Conservation (phyloP, 2,797 vertebrate genomes). For the Euthynnus affinis region DNA sequence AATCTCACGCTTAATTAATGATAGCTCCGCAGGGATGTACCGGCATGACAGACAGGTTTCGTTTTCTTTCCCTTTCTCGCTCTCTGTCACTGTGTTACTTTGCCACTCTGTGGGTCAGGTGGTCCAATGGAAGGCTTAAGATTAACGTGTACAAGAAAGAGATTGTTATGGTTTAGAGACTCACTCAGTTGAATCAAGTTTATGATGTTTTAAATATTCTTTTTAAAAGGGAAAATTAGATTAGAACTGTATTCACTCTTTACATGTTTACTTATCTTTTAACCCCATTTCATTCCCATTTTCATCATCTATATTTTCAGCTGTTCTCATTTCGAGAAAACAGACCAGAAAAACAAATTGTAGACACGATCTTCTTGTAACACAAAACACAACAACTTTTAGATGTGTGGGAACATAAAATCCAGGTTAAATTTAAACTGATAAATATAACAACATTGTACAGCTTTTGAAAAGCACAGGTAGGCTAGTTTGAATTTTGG, state of each 20-base stretch:
- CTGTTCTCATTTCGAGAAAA: background rate
- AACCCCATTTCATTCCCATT: background rate
- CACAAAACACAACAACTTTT: background rate
- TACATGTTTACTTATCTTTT: no score
- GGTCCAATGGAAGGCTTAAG: background rate
- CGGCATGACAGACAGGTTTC: conserved; percentile 49
- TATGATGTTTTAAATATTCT: no score
- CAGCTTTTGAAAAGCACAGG: background rate
- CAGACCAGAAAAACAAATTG: background rate
- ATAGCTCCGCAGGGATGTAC: conserved; percentile 60
- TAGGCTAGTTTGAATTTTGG: no score
- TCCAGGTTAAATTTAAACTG: no score
- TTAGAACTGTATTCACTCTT: no score
- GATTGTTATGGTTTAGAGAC: background rate
- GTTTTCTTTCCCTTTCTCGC: conserved; percentile 37
- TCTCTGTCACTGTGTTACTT: conserved; percentile 11
- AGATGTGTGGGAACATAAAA: no score
- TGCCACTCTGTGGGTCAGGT: conserved; percentile 33
- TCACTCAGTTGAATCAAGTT: no score
- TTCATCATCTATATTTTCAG: background rate
- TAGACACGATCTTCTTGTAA: background rate
- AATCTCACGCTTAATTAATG: conserved; percentile 85
- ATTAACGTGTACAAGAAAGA: background rate
- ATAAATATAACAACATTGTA: no score
- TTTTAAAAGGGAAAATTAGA: no score